Percentiles rank a stretch among this genome's conserved stretches.
These are phyloP conservation scores for Eciton burchellii DNA, from an alignment of 1,140 invertebrate genomes.

Conservation along the genomic window DNA sequence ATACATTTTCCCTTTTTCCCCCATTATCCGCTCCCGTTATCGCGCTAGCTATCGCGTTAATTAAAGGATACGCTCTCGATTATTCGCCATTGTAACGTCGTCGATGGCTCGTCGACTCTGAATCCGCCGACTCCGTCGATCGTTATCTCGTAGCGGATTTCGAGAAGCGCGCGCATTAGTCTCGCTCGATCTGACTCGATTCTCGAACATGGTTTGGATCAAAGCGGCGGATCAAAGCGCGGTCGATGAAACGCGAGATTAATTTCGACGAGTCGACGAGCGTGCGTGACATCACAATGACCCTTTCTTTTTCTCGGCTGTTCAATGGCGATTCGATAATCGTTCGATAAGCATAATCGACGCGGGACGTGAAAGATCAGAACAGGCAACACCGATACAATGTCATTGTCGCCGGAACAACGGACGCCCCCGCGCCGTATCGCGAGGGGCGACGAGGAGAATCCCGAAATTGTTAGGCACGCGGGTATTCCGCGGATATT, in stretches of 20 bases:
- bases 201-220: slow-evolving; percentile 5
- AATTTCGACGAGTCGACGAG: background rate
- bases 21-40: slow-evolving; percentile 8
- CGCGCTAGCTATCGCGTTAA: slow-evolving; percentile 39
- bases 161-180: slow-evolving; percentile 58
- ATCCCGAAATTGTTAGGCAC: slow-evolving; percentile 68
- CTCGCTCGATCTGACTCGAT: slow-evolving; percentile 57
- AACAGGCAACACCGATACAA: slow-evolving; percentile 22
- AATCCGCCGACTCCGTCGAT: slow-evolving; percentile 60
- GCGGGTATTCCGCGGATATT: slow-evolving; percentile 68
- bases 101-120: slow-evolving; percentile 17
- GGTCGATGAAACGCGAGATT: background rate
- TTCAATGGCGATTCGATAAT: background rate
- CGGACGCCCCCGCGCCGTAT: slow-evolving; percentile 33
- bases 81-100: background rate
- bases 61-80: slow-evolving; percentile 52
- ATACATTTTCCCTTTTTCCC: background rate
- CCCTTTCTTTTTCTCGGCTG: background rate
- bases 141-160: slow-evolving; percentile 60
- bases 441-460: no score
- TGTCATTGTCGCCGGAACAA: slow-evolving; percentile 48
- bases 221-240: background rate
- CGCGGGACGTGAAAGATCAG: background rate
- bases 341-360: slow-evolving; percentile 7
- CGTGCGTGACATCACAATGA: background rate